Evolutionary conservation across 2,888 invertebrate genomes (phyloP), one percentile per base, ranked within the genome.

Genomic region (Dasypolia templi): DNA sequence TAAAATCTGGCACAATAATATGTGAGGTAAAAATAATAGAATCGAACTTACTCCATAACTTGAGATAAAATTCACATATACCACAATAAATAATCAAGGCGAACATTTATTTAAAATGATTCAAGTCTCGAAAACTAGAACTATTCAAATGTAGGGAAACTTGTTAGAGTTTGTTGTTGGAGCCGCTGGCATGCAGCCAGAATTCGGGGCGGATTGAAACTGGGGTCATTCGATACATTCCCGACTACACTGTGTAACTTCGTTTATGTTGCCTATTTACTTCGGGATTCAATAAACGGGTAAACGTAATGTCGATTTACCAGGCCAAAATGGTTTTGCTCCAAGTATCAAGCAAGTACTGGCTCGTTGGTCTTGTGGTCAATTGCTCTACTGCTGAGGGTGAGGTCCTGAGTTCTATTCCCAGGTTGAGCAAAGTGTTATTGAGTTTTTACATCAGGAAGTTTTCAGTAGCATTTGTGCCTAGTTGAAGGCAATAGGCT

Each of bases 111-210:
- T 51, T 69, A 61, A 72, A 76, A 76, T 56, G 22, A 66, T 66
- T 66, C 63, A 63, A 76, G 58, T 32, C 32, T 32, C 26, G 65
- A 51, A 61, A 78, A 72, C 69, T 64, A 55, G 17, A 81, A 83
- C 69, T 71, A 71, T 74, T 66, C 58, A 58, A 56, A 74, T 29
- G 67, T 39, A 49, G 49, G 51, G 55, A 67, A 85, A 84, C 58
- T 81, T 71, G 76, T 79, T 78, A 58, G 35, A 86, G 67, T 86
- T 78, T 29, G 32, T 32, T 80, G 77, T 77, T 80, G 11, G 26
- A 29, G 32, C 61, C 26, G 59, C 65, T 86, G 86, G 86, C 79
- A 49, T 14, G 0, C 9, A 7, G 87, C 85, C 86, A 86, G 74
- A 70, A 64, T 64, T 74, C 51, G 17, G 49, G 44, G 11, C 72